Percentiles rank a stretch among this genome's conserved stretches.
Evolutionary conservation across 2,888 invertebrate species (phyloP).

Genomic region (Pachycephus smyrnensis): DNA sequence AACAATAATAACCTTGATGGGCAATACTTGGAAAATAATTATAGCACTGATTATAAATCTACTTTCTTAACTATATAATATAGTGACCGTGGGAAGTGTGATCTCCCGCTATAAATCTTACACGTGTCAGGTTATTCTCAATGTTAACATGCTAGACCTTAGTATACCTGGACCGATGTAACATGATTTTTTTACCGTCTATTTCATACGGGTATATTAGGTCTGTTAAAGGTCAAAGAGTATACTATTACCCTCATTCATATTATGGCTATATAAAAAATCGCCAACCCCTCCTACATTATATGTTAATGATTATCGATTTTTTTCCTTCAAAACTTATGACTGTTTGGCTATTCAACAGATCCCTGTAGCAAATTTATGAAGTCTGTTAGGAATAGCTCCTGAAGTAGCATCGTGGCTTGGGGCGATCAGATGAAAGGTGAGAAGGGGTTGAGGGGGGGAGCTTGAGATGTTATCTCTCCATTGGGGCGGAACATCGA

Average conservation of each 20-base stretch:
- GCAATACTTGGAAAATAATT: constrained; percentile 22
- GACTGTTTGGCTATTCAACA: neutral
- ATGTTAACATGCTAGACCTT: neutral
- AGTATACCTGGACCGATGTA: neutral
- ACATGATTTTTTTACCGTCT: neutral
- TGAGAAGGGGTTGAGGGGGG: constrained; percentile 30
- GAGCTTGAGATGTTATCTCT: constrained; percentile 50
- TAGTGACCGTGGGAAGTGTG: constrained; percentile 18
- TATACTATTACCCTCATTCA: neutral
- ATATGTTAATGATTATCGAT: neutral
- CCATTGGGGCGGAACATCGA: constrained; percentile 53
- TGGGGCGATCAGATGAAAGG: neutral
- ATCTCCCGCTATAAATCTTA: constrained; percentile 13
- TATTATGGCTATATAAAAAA: neutral
- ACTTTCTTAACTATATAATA: constrained; percentile 11
- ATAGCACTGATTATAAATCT: constrained; percentile 22
- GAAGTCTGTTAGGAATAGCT: neutral
- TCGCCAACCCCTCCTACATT: neutral
- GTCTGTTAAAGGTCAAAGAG: neutral
- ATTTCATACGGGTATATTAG: neutral
- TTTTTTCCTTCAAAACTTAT: neutral
- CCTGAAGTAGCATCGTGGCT: constrained; percentile 1
- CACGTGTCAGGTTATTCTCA: constrained; percentile 12
- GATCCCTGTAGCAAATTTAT: neutral
- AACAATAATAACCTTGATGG: constrained; percentile 13